Conservation (phyloP, 2,888 invertebrate genomes). For the Anthrax anthrax region DNA sequence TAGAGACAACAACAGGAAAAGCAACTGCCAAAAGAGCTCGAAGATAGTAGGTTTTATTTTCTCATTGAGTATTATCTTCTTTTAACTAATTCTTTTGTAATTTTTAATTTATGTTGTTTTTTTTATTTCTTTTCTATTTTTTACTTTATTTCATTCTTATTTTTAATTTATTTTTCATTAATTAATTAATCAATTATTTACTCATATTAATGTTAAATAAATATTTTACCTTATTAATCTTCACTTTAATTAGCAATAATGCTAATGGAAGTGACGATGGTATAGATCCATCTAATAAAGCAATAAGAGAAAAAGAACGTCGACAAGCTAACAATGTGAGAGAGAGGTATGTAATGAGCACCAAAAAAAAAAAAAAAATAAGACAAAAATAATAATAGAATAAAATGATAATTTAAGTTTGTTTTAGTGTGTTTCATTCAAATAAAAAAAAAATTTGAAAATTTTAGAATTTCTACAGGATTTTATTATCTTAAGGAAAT, state of each 20-base stretch:
- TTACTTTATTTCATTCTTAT: no score
- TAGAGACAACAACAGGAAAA: slow-evolving; percentile 32
- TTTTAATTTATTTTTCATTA: slow-evolving; percentile 4
- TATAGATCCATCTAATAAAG: slow-evolving; percentile 72
- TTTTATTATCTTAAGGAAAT: no score
- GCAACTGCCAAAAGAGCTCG: slow-evolving; percentile 51
- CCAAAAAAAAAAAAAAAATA: background rate
- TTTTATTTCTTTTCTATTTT: no score
- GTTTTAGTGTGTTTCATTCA: no score
- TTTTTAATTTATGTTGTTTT: no score
- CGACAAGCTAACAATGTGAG: slow-evolving; percentile 95
- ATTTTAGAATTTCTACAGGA: no score
- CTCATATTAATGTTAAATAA: background rate
- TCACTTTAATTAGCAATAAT: slow-evolving; percentile 7
- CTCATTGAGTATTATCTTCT: background rate
- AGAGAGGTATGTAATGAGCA: slow-evolving; percentile 60
- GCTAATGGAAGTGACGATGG: slow-evolving; percentile 64
- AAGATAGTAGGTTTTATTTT: slow-evolving; percentile 64
- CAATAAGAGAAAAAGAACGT: slow-evolving; percentile 85
- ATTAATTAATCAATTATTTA: slow-evolving; percentile 1
- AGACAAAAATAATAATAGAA: no score
- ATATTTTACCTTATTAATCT: background rate
- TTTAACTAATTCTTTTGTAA: background rate
- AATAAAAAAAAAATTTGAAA: no score
- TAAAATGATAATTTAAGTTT: no score